phyloP scores from a whole-genome alignment of 2,113 vertebrate genomes.

The Cervus canadensis region DNA sequence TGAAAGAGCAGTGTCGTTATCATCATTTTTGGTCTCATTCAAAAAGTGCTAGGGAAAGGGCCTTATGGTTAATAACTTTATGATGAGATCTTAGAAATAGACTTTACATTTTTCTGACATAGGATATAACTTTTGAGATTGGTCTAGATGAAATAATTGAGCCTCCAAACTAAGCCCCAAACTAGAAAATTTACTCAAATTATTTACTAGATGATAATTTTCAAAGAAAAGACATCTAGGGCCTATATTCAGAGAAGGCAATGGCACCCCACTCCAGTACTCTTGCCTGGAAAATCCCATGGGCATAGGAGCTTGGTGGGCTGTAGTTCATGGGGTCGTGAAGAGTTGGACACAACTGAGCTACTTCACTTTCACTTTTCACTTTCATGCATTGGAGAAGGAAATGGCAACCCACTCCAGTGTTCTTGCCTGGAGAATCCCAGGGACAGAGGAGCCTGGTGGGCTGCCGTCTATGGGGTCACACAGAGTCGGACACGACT shows the following conservation, averaged over 20 bases:
- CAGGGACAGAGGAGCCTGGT: no score
- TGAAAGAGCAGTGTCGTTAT: slow-evolving; percentile 14
- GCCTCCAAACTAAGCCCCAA: slow-evolving; percentile 36
- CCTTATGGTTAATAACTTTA: slow-evolving; percentile 33
- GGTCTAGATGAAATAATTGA: neutral
- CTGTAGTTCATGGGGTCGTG: no score
- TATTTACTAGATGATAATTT: slow-evolving; percentile 32
- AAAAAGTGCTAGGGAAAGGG: neutral
- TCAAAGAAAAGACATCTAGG: slow-evolving; percentile 37
- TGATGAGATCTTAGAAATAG: neutral
- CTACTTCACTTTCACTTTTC: no score
- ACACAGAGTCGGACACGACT: no score
- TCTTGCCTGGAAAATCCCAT: no score
- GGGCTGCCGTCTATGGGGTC: no score
- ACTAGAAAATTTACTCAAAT: slow-evolving; percentile 56
- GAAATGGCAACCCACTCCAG: no score
- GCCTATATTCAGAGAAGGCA: neutral
- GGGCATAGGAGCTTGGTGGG: no score
- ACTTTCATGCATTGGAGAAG: no score
- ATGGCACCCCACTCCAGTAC: no score
- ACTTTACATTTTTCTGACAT: slow-evolving; percentile 49
- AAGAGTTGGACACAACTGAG: no score
- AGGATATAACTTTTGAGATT: neutral
- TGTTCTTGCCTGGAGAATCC: no score
- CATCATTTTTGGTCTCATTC: slow-evolving; percentile 31